Conservation (phyloP, 1,140 invertebrate species). For the Macrocentrus cingulum region DNA sequence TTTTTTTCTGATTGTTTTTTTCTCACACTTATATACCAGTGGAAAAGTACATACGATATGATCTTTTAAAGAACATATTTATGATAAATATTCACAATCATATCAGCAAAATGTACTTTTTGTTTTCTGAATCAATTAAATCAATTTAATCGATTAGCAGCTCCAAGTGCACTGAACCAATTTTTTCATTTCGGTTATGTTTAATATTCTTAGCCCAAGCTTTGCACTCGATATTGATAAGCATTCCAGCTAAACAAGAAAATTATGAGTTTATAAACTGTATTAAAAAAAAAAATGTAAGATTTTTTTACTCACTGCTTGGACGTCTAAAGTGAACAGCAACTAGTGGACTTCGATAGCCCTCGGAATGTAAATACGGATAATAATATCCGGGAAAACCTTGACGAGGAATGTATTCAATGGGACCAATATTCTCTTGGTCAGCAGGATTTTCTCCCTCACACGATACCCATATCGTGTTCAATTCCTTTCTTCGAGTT, state of each 20-base stretch:
- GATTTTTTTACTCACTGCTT: constrained; percentile 64
- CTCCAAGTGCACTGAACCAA: constrained; percentile 87
- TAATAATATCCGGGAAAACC: constrained; percentile 84
- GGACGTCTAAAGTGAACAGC: constrained; percentile 82
- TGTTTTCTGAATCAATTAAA: constrained; percentile 12
- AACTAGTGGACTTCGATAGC: constrained; percentile 85
- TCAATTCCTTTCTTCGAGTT: constrained; percentile 61
- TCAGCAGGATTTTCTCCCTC: constrained; percentile 88
- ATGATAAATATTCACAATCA: not conserved
- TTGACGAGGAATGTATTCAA: constrained; percentile 66
- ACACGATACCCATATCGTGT: constrained; percentile 85
- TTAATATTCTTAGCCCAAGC: constrained; percentile 87
- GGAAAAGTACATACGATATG: not conserved
- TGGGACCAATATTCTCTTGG: constrained; percentile 80
- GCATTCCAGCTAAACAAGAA: constrained; percentile 71
- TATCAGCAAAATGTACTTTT: constrained; percentile 1
- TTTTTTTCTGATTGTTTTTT: constrained; percentile 54
- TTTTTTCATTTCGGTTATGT: constrained; percentile 74
- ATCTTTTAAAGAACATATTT: not conserved
- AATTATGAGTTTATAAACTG: constrained; percentile 14
- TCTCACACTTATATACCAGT: not conserved
- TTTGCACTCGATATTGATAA: constrained; percentile 88
- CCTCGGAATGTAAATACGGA: constrained; percentile 78
- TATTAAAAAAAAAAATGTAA: constrained; percentile 3
- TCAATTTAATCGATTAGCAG: constrained; percentile 83